Conservation (phyloP, 2,797 vertebrate species). For the Scolopax bukidnonensis region DNA sequence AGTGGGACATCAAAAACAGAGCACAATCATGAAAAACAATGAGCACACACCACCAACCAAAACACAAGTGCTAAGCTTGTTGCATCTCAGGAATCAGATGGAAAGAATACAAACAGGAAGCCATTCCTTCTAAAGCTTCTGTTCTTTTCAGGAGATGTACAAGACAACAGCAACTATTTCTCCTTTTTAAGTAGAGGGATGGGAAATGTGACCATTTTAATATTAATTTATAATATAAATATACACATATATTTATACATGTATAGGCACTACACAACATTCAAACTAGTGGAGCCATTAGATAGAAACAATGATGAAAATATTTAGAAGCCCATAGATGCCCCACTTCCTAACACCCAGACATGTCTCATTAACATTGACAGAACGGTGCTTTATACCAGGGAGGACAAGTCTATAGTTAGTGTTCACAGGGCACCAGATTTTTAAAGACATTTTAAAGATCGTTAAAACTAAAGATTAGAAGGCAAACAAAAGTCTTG, state of each 20-base stretch:
- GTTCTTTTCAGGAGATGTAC: not conserved
- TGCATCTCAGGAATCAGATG: not conserved
- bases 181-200: not conserved
- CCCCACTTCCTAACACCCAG: not conserved
- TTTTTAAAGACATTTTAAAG: not conserved
- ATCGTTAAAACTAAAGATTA: not conserved
- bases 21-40: not conserved
- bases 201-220: conserved; percentile 73
- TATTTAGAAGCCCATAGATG: not conserved
- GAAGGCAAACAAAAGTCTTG: not conserved
- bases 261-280: conserved; percentile 46
- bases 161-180: not conserved
- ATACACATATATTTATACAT: not conserved
- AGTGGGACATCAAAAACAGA: not conserved
- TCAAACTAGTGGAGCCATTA: conserved; percentile 77
- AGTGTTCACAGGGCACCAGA: not conserved
- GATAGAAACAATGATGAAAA: conserved; percentile 29
- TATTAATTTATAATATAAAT: conserved; percentile 76
- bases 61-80: not conserved
- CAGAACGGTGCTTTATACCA: rapidly evolving
- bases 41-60: not conserved
- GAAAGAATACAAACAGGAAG: not conserved
- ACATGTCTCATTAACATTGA: not conserved
- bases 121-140: not conserved
- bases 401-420: not conserved